Evolutionary conservation across 1,140 invertebrate genomes (phyloP).

Genomic region (Zaprionus africanus): DNA sequence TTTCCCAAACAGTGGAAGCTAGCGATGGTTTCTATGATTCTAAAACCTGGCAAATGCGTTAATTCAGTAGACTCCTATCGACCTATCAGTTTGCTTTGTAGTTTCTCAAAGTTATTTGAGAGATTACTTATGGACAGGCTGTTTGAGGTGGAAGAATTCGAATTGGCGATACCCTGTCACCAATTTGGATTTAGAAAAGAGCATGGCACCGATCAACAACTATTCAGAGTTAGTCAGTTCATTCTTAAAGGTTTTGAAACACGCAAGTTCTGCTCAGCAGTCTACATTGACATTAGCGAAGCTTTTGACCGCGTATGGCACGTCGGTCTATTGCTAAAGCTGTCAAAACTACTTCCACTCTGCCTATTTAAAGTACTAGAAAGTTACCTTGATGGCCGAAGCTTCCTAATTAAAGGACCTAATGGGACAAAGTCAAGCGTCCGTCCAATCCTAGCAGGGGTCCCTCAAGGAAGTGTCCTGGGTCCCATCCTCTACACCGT

Average conservation of each 20-base stretch:
- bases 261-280: slow-evolving; percentile 8
- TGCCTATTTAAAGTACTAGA: neutral
- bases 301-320: slow-evolving; percentile 18
- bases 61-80: slow-evolving; percentile 2
- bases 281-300: slow-evolving; percentile 19
- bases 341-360: neutral
- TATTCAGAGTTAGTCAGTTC: slow-evolving; percentile 3
- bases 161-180: neutral
- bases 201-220: slow-evolving; percentile 18
- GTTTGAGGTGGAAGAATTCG: neutral
- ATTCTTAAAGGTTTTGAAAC: slow-evolving; percentile 15
- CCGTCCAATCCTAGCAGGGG: neutral
- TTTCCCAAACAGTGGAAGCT: slow-evolving; percentile 25
- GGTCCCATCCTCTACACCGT: slow-evolving; percentile 9
- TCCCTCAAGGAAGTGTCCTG: slow-evolving; percentile 15
- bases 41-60: slow-evolving; percentile 16
- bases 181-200: slow-evolving; percentile 30
- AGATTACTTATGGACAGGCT: neutral
- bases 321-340: neutral
- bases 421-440: neutral
- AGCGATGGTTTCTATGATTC: slow-evolving; percentile 12
- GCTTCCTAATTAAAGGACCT: neutral
- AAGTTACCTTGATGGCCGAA: neutral
- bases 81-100: slow-evolving; percentile 15
- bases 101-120: slow-evolving; percentile 24